Evolutionary conservation across 2,113 vertebrate species (phyloP), one percentile per base, ranked within the genome.

Genomic region (Peromyscus leucopus): DNA sequence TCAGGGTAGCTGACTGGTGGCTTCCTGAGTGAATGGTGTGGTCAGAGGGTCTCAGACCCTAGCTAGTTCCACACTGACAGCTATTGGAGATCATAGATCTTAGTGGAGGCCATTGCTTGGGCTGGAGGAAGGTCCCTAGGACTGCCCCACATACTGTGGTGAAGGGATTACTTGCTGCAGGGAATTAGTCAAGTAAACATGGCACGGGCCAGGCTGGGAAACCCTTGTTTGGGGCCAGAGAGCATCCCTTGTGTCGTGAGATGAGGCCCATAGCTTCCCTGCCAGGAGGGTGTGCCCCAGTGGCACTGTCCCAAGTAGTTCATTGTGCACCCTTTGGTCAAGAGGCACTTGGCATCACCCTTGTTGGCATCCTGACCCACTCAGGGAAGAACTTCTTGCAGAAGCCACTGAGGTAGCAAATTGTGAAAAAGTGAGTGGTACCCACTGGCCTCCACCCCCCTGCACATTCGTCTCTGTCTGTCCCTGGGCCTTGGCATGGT

Each of bases 381-480:
- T 63, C n/a, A 0, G 80, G 28, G 65, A 74, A 84, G 63, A 55
- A 28, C 51, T 95, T 90, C 13, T 89, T 51, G 61, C 24, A 39
- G 39, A 93, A 87, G 69, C 86, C 61, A 31, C 5, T 15, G 5
- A 72, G 61, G 13, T 83, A 33, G 48, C 39, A 69, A 39, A 51
- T 94, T 92, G n/a, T 72, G 90, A 90, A 87, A 89, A 80, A 76
- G 75, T 0, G 0, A 24, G 33, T 5, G 36, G 78, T 1, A 2
- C 33, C 3, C 2, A 24, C 83, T 71, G 4, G 0, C 80, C 0
- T 16, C 71, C 9, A 24, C 42, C 51, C 0, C 36, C 72, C 4
- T 33, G 69, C 16, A 28, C 15, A 9, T 13, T 28, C n/a, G 2
- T 2, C 16, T 39, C 31, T 28, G 0, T 75, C 8, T 28, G 16